Percentiles rank a stretch among this genome's conserved stretches.
These are phyloP conservation scores for Chrysochloris asiatica DNA, from an alignment of 2,113 vertebrate genomes.

Conservation along the genomic window DNA sequence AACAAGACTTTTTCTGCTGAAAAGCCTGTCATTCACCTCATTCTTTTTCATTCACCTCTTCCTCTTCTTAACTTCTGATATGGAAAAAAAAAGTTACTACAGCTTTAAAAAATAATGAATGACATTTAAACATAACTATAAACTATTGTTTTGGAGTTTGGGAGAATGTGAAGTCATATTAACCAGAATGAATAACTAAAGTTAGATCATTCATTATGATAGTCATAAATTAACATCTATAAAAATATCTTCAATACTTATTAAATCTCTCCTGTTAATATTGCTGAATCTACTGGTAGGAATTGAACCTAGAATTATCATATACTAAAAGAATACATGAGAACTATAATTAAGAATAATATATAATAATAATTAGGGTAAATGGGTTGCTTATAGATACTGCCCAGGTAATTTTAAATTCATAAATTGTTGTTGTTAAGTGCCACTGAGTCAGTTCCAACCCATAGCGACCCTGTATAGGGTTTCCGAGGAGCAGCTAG, in stretches of 20 bases:
- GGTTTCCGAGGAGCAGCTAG: too few relatives aligned
- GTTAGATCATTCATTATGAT: neutral
- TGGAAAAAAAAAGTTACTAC: too few relatives aligned
- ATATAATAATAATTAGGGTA: neutral
- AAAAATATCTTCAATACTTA: neutral
- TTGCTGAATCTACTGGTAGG: neutral
- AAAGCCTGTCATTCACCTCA: too few relatives aligned
- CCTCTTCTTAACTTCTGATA: too few relatives aligned
- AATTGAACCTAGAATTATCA: neutral
- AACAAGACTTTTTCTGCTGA: neutral
- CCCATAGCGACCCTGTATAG: too few relatives aligned
- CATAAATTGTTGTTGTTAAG: too few relatives aligned
- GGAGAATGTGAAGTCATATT: neutral
- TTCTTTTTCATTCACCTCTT: neutral
- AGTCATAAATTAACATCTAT: neutral
- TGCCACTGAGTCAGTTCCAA: too few relatives aligned
- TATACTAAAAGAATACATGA: neutral
- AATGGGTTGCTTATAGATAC: neutral
- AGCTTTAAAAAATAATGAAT: neutral
- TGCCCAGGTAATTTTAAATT: neutral
- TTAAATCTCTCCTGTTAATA: neutral
- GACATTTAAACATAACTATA: slow-evolving; percentile 12
- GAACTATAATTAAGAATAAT: neutral
- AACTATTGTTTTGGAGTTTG: neutral
- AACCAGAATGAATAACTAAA: neutral